Evolutionary conservation across 2,797 vertebrate species (phyloP).

Genomic region (Leuciscus waleckii): DNA sequence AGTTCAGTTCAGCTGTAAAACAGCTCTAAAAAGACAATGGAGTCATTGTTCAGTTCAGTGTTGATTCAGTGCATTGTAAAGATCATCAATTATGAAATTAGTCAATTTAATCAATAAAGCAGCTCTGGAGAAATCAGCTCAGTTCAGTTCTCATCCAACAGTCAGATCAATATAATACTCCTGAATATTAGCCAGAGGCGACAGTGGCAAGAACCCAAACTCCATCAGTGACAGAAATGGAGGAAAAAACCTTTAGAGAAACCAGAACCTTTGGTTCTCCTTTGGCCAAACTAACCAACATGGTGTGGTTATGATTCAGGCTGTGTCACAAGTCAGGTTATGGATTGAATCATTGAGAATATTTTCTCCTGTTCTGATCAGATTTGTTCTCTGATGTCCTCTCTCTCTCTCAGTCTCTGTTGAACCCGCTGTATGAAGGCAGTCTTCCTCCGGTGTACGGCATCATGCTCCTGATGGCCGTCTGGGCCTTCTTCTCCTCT

Average conservation of each 20-base stretch:
- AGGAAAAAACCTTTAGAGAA: not conserved
- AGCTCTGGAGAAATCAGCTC: not conserved
- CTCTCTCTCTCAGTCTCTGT: conserved; percentile 69
- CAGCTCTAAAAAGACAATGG: not conserved
- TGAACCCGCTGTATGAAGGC: conserved; percentile 77
- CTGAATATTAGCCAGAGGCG: not conserved
- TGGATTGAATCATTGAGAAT: too few relatives aligned
- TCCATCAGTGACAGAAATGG: not conserved
- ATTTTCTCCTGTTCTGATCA: not conserved
- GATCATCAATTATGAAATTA: not conserved
- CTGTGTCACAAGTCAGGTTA: too few relatives aligned
- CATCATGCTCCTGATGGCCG: conserved; percentile 69
- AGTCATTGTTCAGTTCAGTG: not conserved
- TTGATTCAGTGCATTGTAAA: not conserved
- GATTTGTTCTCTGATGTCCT: too few relatives aligned
- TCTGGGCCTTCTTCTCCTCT: conserved; percentile 75
- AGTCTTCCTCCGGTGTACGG: conserved; percentile 78
- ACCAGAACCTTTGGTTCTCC: not conserved
- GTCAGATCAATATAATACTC: not conserved
- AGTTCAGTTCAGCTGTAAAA: not conserved
- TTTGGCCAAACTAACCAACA: not conserved
- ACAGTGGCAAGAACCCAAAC: not conserved
- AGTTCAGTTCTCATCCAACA: not conserved
- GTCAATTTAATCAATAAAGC: not conserved
- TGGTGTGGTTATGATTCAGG: not conserved